Conservation (phyloP, 2,113 vertebrate species). For the Mormyrus iriodes region DNA sequence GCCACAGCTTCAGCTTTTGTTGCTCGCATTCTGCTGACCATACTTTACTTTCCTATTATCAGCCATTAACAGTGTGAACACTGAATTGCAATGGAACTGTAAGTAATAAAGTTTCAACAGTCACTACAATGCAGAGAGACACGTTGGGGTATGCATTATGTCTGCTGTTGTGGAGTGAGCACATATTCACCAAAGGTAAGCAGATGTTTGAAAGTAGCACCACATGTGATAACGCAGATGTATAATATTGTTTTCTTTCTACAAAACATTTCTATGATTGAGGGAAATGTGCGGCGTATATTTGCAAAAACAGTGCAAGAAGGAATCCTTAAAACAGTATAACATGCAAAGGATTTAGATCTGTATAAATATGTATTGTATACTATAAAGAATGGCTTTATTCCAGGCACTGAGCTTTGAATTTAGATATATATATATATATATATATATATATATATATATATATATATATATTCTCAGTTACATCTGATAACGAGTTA, state of each 20-base stretch:
- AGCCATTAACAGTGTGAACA: neutral
- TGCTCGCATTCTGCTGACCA: neutral
- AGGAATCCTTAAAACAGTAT: neutral
- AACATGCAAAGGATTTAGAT: neutral
- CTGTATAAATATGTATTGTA: neutral
- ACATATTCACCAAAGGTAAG: neutral
- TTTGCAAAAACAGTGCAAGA: neutral
- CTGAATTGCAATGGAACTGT: neutral
- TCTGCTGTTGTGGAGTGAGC: neutral
- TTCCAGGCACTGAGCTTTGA: neutral
- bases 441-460: neutral
- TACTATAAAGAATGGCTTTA: neutral
- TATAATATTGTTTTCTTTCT: neutral
- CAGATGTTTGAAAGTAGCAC: too few relatives aligned
- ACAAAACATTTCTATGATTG: neutral
- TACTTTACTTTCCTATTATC: neutral
- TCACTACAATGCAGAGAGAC: neutral
- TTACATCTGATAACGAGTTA: neutral
- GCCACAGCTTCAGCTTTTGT: neutral
- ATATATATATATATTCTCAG: neutral
- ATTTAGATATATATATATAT: neutral
- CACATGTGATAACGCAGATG: neutral
- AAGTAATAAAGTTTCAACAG: neutral
- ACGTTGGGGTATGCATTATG: neutral
- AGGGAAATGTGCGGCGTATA: neutral